Conservation (phyloP, 1,140 invertebrate genomes). For the Pantala flavescens region DNA sequence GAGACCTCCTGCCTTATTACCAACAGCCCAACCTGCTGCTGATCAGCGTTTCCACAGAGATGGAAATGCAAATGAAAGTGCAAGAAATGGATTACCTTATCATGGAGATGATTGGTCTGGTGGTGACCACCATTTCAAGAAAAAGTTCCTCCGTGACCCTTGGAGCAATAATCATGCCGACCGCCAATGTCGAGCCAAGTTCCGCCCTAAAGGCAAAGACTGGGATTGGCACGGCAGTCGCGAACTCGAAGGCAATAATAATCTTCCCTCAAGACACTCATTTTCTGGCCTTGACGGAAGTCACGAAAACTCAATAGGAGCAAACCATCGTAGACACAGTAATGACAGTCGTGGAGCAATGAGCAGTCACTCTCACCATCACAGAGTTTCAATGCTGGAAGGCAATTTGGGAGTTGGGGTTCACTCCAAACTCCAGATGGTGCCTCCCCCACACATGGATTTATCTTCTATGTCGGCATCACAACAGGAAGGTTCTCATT, state of each 20-base stretch:
- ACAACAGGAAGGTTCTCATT: neutral
- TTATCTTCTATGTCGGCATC: neutral
- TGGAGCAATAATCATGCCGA: conserved; percentile 44
- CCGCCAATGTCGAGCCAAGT: conserved; percentile 30
- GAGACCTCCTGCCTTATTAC: neutral
- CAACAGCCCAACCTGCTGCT: conserved; percentile 22
- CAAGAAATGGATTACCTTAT: conserved; percentile 24
- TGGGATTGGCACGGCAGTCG: conserved; percentile 50
- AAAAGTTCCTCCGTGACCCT: conserved; percentile 63
- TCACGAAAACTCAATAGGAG: neutral
- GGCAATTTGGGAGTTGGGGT: neutral
- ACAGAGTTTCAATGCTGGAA: neutral
- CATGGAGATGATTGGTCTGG: conserved; percentile 37
- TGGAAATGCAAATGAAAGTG: conserved; percentile 32
- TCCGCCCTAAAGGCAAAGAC: conserved; percentile 61
- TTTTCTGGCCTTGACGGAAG: neutral
- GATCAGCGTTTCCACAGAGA: conserved; percentile 31
- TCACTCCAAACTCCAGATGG: neutral
- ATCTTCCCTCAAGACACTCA: neutral
- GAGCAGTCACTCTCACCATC: neutral
- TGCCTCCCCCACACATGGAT: neutral
- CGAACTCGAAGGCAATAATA: neutral
- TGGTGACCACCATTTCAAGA: conserved; percentile 46
- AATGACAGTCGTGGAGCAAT: neutral
- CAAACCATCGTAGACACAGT: neutral